Evolutionary conservation across 2,113 vertebrate genomes (phyloP), one percentile per base, ranked within the genome.

Genomic region (Silurus asotus): DNA sequence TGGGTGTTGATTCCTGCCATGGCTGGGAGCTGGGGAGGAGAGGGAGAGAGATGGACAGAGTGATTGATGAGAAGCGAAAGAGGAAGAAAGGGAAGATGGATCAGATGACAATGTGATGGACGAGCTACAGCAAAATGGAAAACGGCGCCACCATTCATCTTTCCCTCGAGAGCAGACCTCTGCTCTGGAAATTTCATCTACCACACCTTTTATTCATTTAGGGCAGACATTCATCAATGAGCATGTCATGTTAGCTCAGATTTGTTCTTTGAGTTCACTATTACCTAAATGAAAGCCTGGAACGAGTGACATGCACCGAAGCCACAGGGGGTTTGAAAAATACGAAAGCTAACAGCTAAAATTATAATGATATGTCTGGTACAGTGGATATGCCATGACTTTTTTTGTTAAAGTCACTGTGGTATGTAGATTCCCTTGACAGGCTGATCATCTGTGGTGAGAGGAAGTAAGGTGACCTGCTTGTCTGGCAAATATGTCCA

Each of bases 81-180:
- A 87, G 87, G 81, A 88, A 79, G 90, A 82, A 83, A 80, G 86
- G 74, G 62, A 85, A 87, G 90, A 91, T 91, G 86, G 90, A 91
- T 91, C 86, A 82, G 86, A 84, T 88, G 88, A 85, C 84, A 86
- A 85, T 55, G 78, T 86, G 85, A 84, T 83, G 89, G 86, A 91
- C 79, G 86, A 88, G 87, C 86, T 87, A 89, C 84, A 88, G 78
- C 76, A 76, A 87, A 89, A 86, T 89, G 81, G 88, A 88, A 89
- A 89, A 87, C 67, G 75, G 81, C 81, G 87, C 83, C 64, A 59
- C 84, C 70, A 88, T 89, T 89, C 83, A 85, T 87, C 81, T 89
- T 69, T 86, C 88, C 88, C 86, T 65, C 19, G 74, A 81, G 88
- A 89, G 58, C 20, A 55, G 86, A 82, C 80, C 80, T 87, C 80